Percentiles rank a stretch among this genome's conserved stretches.
Evolutionary conservation across 1,140 invertebrate genomes (phyloP).

Genomic region (Nasonia vitripennis): DNA sequence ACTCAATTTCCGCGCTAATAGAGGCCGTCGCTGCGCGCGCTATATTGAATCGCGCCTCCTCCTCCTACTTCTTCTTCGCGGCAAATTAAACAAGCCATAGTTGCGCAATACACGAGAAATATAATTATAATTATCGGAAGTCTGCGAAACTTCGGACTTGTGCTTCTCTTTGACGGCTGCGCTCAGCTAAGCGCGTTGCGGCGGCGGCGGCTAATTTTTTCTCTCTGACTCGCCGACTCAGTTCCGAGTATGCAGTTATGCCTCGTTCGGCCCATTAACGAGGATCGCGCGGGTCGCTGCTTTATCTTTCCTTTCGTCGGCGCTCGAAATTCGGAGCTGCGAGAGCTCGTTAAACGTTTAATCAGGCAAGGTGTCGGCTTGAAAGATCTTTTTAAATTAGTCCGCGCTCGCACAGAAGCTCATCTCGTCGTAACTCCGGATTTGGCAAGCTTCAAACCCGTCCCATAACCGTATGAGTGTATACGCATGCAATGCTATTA

Average conservation of each 20-base stretch:
- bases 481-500: too few species aligned
- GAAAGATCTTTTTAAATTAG: neutral
- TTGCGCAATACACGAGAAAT: neutral
- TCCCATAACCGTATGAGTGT: too few species aligned
- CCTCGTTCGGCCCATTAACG: neutral
- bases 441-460: too few species aligned
- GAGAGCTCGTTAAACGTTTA: neutral
- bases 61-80: neutral
- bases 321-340: neutral
- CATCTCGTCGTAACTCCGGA: too few species aligned
- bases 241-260: neutral
- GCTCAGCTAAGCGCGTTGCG: too few species aligned
- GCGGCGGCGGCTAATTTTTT: neutral
- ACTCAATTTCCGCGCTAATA: neutral
- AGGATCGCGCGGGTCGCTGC: neutral
- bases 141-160: neutral
- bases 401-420: neutral
- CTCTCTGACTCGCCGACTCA: neutral
- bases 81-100: neutral
- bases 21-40: neutral
- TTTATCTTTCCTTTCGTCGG: neutral
- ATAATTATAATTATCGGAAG: neutral
- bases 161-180: neutral
- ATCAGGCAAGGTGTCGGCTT: neutral
- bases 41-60: neutral